These are phyloP conservation scores for Cenopis cana DNA, from an alignment of 2,888 invertebrate species.

Conservation along the genomic window DNA sequence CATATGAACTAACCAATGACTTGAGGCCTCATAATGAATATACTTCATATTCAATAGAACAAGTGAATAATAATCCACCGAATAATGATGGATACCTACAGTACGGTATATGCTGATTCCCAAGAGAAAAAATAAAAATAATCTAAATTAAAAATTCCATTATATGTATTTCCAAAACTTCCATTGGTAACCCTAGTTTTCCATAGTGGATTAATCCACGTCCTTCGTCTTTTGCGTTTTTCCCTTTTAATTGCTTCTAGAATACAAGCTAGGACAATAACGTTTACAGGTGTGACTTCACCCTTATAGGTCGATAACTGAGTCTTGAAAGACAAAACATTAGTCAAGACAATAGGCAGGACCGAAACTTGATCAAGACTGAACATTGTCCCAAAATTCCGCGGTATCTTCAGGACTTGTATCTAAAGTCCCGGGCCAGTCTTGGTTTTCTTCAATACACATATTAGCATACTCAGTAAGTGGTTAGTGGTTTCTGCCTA, in stretches of 20 bases:
- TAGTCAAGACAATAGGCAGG: too few relatives aligned
- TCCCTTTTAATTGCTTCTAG: constrained; percentile 10
- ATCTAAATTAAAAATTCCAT: neutral
- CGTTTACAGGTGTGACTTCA: constrained; percentile 14
- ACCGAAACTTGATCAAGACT: too few relatives aligned
- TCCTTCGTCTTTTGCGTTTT: constrained; percentile 11
- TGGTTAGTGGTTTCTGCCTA: neutral
- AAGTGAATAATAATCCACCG: neutral
- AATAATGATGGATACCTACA: neutral
- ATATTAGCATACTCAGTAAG: too few relatives aligned
- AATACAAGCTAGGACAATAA: constrained; percentile 8
- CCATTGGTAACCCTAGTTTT: neutral
- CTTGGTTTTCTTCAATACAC: too few relatives aligned
- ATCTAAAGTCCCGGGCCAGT: too few relatives aligned
- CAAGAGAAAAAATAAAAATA: neutral
- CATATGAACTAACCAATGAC: neutral
- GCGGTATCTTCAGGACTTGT: too few relatives aligned
- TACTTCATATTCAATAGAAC: neutral
- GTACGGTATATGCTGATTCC: neutral
- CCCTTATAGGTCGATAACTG: too few relatives aligned
- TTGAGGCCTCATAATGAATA: neutral
- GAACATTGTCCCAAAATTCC: too few relatives aligned
- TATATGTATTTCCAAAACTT: neutral
- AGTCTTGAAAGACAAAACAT: too few relatives aligned
- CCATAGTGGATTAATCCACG: constrained; percentile 14